A percentile compares a stretch with the other conserved stretches of the same genome.
Evolutionary conservation across 1,140 invertebrate genomes (phyloP).

Genomic region (Gonatopus flavifemur): DNA sequence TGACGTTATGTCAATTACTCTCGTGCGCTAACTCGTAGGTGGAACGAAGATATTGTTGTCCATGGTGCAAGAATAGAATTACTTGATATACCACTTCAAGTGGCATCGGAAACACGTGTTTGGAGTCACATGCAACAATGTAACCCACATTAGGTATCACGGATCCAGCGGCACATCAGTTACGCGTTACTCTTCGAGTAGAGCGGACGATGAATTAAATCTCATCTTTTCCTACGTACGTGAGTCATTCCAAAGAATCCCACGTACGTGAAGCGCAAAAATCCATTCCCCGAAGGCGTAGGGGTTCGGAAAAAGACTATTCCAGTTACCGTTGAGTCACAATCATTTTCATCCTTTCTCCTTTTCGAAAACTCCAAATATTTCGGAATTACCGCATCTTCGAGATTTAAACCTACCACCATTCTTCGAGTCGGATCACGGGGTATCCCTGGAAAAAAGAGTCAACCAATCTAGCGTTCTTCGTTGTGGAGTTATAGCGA

Average conservation of each 20-base stretch:
- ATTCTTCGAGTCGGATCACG: no score
- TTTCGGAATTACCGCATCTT: no score
- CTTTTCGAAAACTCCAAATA: no score
- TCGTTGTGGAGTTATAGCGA: no score
- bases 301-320: background rate
- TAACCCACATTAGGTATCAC: conserved; percentile 11
- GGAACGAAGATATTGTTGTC: no score
- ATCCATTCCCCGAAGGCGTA: background rate
- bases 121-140: conserved; percentile 12
- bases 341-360: no score
- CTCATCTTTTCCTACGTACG: conserved; percentile 1
- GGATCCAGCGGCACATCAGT: conserved; percentile 17
- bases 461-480: no score
- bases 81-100: conserved; percentile 16
- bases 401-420: no score
- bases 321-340: background rate
- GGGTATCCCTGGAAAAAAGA: no score
- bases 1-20: background rate
- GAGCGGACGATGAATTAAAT: conserved; percentile 2
- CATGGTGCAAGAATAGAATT: no score
- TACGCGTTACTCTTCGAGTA: conserved; percentile 11
- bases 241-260: background rate
- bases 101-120: conserved; percentile 18
- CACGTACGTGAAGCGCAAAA: background rate
- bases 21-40: conserved; percentile 1